Conservation (phyloP, 2,888 invertebrate genomes). For the Cecidostiba fungosa region DNA sequence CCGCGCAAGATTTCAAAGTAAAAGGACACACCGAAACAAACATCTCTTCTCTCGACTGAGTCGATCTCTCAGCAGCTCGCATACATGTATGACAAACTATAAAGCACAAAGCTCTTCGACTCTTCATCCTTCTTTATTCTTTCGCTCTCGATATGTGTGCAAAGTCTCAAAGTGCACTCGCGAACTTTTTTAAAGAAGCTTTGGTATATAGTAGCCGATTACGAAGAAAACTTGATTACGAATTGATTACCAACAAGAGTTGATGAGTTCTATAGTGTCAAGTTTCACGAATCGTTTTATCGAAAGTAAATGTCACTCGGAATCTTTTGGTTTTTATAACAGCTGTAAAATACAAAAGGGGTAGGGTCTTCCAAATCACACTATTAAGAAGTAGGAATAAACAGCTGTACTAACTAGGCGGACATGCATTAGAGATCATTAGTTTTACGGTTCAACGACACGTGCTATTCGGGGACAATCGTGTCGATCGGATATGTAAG, state of each 20-base stretch:
- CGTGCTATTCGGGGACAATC: background rate
- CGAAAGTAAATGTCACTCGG: too few species aligned
- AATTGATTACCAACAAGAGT: too few species aligned
- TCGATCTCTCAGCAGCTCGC: background rate
- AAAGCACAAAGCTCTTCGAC: background rate
- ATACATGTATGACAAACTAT: background rate
- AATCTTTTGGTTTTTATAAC: too few species aligned
- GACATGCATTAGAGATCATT: background rate
- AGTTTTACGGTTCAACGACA: background rate
- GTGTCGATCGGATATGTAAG: background rate
- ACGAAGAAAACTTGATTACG: background rate
- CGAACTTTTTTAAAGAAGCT: background rate
- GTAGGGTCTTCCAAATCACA: too few species aligned
- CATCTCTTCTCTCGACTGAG: background rate
- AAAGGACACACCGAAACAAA: background rate
- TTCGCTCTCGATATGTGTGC: background rate
- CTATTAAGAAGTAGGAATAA: background rate
- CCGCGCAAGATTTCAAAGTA: background rate
- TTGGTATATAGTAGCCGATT: background rate
- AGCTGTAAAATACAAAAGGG: too few species aligned
- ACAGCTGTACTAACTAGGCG: background rate
- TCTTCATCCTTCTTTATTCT: conserved; percentile 11
- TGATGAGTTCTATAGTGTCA: too few species aligned
- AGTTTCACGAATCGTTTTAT: too few species aligned
- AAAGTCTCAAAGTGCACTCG: background rate